phyloP scores from a whole-genome alignment of 2,113 vertebrate species.

The Channa argus region DNA sequence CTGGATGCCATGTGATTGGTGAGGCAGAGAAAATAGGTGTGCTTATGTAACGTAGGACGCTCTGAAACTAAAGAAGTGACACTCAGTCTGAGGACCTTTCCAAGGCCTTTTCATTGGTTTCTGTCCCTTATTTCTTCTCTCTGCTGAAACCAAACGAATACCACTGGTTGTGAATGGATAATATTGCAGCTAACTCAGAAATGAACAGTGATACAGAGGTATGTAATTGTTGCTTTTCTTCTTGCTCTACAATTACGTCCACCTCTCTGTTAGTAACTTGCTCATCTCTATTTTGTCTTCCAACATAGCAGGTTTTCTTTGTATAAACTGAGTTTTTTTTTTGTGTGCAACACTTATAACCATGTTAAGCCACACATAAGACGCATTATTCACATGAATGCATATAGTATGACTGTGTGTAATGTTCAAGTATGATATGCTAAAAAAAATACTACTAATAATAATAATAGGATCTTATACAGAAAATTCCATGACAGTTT shows the following conservation, averaged over 20 bases:
- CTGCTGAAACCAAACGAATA: conserved; percentile 32
- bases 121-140: conserved; percentile 23
- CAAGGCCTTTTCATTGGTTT: conserved; percentile 37
- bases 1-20: conserved; percentile 31
- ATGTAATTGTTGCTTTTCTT: conserved; percentile 54
- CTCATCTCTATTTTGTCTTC: conserved; percentile 5
- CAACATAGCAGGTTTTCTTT: conserved; percentile 11
- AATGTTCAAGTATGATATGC: not conserved
- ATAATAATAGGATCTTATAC: no score
- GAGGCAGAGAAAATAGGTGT: conserved; percentile 42
- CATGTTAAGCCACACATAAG: not conserved
- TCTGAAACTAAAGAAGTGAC: conserved; percentile 51
- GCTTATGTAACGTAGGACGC: conserved; percentile 52
- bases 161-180: conserved; percentile 28
- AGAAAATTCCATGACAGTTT: no score
- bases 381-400: conserved; percentile 11
- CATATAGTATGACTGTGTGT: conserved; percentile 23
- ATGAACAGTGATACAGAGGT: conserved; percentile 75
- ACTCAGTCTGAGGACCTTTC: conserved; percentile 17
- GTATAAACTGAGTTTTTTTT: not conserved
- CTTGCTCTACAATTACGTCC: conserved; percentile 19
- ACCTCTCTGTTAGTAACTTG: not conserved
- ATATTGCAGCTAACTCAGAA: conserved; percentile 73
- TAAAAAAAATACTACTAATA: no score
- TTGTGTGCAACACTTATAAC: not conserved